phyloP scores from a whole-genome alignment of 2,113 vertebrate species.

The Sphaerodactylus townsendi region DNA sequence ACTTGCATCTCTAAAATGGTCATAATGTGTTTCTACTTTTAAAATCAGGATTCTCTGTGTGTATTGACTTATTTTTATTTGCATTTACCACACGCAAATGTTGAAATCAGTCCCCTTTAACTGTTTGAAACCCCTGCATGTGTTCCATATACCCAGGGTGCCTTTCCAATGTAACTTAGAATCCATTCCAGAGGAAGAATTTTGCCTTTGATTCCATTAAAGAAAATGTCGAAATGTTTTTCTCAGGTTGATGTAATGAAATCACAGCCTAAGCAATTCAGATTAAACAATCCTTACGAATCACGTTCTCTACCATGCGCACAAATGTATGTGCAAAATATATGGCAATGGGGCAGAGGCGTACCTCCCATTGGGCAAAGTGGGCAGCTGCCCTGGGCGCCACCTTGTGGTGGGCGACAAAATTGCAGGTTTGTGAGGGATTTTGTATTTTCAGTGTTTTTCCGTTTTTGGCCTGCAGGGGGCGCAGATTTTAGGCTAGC shows the following conservation, averaged over 20 bases:
- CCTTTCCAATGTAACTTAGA: neutral
- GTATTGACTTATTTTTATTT: neutral
- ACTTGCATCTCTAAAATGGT: neutral
- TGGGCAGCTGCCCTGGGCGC: too few species aligned
- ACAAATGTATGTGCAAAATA: too few species aligned
- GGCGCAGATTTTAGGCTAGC: too few species aligned
- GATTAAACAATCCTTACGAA: neutral
- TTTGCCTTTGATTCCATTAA: neutral
- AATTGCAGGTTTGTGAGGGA: too few species aligned
- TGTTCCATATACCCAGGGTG: neutral
- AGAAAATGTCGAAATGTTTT: slow-evolving; percentile 12
- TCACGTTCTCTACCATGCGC: neutral
- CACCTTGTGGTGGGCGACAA: too few species aligned
- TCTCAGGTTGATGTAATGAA: neutral
- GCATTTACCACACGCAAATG: neutral
- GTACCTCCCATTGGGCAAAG: too few species aligned
- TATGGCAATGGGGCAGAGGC: too few species aligned
- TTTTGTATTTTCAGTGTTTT: too few species aligned
- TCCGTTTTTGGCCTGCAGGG: too few species aligned
- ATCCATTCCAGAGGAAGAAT: neutral
- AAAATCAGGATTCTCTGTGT: neutral
- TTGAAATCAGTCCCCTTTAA: neutral
- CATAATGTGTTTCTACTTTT: neutral
- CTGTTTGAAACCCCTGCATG: neutral
- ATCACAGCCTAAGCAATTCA: neutral